Evolutionary conservation across 2,888 invertebrate species (phyloP).

Genomic region (Luffia ferchaultella): DNA sequence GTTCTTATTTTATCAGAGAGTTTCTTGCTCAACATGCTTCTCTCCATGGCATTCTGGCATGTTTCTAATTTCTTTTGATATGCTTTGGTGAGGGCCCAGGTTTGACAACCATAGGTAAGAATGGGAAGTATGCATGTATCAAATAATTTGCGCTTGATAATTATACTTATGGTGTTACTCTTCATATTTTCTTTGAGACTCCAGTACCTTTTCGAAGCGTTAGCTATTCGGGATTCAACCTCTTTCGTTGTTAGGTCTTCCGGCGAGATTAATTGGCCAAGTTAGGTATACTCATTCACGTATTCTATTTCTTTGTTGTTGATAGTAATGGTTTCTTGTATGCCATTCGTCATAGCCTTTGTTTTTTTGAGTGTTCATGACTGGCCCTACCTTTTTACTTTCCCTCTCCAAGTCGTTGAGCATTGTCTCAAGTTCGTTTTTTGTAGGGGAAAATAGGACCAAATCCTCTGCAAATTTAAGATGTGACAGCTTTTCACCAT

Average conservation of each 20-base stretch:
- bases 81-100: background rate
- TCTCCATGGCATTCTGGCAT: conserved; percentile 5
- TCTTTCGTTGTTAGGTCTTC: conserved; percentile 5
- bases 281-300: conserved; percentile 4
- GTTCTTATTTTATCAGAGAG: background rate
- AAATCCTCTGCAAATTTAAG: background rate
- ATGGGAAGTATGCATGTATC: conserved; percentile 1
- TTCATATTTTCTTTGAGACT: background rate
- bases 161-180: background rate
- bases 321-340: background rate
- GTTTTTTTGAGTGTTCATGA: background rate
- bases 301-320: background rate
- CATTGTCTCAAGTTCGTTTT: background rate
- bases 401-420: background rate
- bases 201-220: background rate
- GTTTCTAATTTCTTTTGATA: conserved; percentile 2
- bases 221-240: background rate
- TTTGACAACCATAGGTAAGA: background rate
- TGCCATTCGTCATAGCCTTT: background rate
- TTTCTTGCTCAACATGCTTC: background rate
- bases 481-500: conserved; percentile 1
- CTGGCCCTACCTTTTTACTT: background rate
- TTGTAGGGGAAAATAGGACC: background rate
- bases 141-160: background rate
- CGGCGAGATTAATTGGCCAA: conserved; percentile 3